Base-by-base conservation (phyloP, 1,140 invertebrate species). In the Drosophila nasuta region DNA sequence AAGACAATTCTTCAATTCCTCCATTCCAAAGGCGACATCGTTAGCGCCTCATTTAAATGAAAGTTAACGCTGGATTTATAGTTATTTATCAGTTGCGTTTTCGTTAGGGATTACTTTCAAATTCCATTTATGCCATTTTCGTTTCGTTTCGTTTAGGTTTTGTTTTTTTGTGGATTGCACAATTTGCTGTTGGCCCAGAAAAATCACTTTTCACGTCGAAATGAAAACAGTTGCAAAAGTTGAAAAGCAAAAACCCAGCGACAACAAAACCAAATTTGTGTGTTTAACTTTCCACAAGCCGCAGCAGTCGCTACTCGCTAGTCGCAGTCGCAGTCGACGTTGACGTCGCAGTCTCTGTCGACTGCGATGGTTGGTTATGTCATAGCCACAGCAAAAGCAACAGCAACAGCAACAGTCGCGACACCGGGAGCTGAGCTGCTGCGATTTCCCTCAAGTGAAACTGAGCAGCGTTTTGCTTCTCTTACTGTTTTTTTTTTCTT, bases 371-470 rank as follows among this genome's bases (percentile, higher is more conserved):
- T 38, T 54, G 17, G 82, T 88, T 87, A 87, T 87, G 82, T 88
- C 83, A 87, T 88, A 77, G 59, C 79, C 4, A 43, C 35, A 38
- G 35, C 35, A 38, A 38, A 8, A 38, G 35, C 35, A 10, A 38
- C 35, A 56, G 8, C 8, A 17, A 35, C 33, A 62, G 8, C 8
- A 17, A 41, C 33, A 62, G 77, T 46, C 41, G 60, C 58, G 73
- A 63, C 66, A 64, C 51, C 57, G 57, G 73, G 17, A 67, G 73
- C 76, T 41, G 64, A 67, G 73, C 76, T 41, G 64, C 60, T 77
- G 83, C 83, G 83, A 87, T 87, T 87, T 87, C 83, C 83, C 83
- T 87, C 83, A 82, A 87, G 83, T 83, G 83, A 87, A 87, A 87
- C 83, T 82, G 85, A 82, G 82, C 83, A 88, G 80, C 77, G 71